Evolutionary conservation across 2,113 vertebrate genomes (phyloP).

Genomic region (Trichechus manatus): DNA sequence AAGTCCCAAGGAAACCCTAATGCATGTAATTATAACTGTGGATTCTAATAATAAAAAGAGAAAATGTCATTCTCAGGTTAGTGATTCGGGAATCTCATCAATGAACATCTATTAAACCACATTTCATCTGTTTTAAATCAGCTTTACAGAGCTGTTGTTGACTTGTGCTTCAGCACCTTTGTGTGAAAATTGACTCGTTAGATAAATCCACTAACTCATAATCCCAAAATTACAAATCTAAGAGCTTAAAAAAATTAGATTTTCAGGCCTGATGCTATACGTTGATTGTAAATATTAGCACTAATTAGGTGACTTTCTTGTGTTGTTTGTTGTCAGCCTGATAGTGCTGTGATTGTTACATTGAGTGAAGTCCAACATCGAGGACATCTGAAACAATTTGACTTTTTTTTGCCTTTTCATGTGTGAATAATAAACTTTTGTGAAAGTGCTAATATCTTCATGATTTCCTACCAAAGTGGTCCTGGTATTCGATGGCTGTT

Average conservation of each 20-base stretch:
- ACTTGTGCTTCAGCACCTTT: not conserved
- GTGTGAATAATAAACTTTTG: not conserved
- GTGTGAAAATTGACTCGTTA: not conserved
- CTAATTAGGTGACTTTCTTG: not conserved
- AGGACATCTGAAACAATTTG: not conserved
- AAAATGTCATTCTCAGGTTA: conserved; percentile 59
- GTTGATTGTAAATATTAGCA: not conserved
- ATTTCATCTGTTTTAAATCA: conserved; percentile 44
- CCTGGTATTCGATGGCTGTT: not conserved
- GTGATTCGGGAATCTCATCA: not conserved
- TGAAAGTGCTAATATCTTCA: not conserved
- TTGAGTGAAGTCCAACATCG: not conserved
- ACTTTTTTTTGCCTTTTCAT: not conserved
- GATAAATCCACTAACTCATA: not conserved
- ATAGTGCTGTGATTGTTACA: not conserved
- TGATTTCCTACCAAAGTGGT: not conserved
- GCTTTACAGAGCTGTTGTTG: not conserved
- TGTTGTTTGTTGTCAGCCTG: not conserved
- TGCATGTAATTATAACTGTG: conserved; percentile 56
- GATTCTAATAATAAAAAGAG: conserved; percentile 55
- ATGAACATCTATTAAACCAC: not conserved
- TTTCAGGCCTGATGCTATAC: not conserved
- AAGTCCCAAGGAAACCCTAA: conserved; percentile 28
- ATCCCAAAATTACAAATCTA: not conserved
- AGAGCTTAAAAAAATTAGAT: not conserved